phyloP scores from a whole-genome alignment of 1,140 invertebrate species.

The Myzus persicae region DNA sequence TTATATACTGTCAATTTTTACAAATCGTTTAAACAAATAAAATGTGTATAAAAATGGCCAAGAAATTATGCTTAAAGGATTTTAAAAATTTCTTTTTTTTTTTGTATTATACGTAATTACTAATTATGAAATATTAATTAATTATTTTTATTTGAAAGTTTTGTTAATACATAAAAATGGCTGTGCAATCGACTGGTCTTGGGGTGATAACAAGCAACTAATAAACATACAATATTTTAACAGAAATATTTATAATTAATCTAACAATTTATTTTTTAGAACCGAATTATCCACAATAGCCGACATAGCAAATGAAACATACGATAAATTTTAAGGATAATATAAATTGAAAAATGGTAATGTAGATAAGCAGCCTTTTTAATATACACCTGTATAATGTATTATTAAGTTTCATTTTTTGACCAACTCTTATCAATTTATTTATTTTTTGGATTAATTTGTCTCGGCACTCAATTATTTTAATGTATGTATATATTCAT shows the following conservation, averaged over 20 bases:
- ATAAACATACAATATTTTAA: too few relatives aligned
- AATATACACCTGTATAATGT: neutral
- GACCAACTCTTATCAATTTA: neutral
- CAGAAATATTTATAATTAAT: neutral
- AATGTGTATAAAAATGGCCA: neutral
- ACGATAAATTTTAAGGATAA: neutral
- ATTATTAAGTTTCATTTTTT: neutral
- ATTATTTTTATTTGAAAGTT: neutral
- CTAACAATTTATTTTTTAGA: neutral
- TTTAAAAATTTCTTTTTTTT: neutral
- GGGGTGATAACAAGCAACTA: neutral
- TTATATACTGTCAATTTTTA: too few relatives aligned
- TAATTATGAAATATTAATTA: neutral
- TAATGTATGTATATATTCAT: neutral
- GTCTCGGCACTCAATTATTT: neutral
- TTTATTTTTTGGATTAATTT: neutral
- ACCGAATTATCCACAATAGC: slow-evolving; percentile 30
- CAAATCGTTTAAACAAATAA: neutral
- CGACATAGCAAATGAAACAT: slow-evolving; percentile 27
- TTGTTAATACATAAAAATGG: neutral
- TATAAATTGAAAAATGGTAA: neutral
- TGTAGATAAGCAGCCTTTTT: neutral
- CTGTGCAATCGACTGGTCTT: neutral
- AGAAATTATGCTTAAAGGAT: neutral
- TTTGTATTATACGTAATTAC: neutral